A percentile compares a stretch with the other conserved stretches of the same genome.
These are phyloP conservation scores for Catharus minimus DNA, from an alignment of 2,113 vertebrate species.

Conservation along the genomic window DNA sequence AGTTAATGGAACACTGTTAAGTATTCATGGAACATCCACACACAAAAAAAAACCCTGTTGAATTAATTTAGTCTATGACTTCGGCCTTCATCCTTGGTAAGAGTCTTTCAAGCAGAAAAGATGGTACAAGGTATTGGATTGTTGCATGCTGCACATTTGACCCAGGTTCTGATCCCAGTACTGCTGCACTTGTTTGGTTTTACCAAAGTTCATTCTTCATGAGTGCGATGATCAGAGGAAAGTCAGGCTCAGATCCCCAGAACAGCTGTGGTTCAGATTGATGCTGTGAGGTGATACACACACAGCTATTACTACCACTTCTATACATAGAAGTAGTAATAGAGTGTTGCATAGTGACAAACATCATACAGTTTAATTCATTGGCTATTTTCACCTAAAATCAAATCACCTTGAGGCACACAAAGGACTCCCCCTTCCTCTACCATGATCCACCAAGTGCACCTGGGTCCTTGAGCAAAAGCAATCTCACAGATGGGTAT, in stretches of 20 bases:
- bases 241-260: neutral
- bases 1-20: neutral
- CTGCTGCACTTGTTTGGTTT: neutral
- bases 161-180: neutral
- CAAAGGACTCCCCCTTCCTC: neutral
- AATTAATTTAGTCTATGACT: neutral
- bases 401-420: neutral
- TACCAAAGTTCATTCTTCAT: neutral
- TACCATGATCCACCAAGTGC: neutral
- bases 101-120: neutral
- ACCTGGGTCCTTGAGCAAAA: neutral
- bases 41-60: neutral
- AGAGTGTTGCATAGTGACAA: neutral
- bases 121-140: neutral
- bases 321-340: neutral
- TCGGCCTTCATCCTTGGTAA: neutral
- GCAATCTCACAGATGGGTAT: neutral
- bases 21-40: neutral
- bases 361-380: neutral
- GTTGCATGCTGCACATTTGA: neutral
- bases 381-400: neutral
- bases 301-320: neutral
- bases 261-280: rapidly evolving
- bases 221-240: rapidly evolving
- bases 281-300: rapidly evolving